Evolutionary conservation across 2,113 vertebrate species (phyloP), one percentile per base, ranked within the genome.

Genomic region (Acrocephalus kingi): DNA sequence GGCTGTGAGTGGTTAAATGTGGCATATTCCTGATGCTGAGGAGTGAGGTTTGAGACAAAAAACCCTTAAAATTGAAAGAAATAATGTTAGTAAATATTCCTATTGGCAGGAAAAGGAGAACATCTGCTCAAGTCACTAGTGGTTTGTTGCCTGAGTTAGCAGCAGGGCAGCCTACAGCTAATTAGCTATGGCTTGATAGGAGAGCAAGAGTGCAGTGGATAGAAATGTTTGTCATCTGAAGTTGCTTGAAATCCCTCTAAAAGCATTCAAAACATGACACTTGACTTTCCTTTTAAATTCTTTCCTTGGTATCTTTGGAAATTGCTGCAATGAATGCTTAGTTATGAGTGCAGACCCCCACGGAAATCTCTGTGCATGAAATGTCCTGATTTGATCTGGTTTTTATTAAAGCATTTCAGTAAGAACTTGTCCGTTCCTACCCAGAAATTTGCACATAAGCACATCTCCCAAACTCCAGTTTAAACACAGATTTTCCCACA

Each of bases 131-230:
- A 94, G 88, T 90, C 94, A 96, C 12, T 16, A 88, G 90, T 93
- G 90, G 93, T 96, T 96, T 96, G 83, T 84, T 94, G 89, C 87
- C 92, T 75, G 88, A 90, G 77, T 86, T 96, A 94, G 86, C 96
- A 96, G 92, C 83, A 96, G 88, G 88, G 61, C 86, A 93, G 90
- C 90, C 86, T 87, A 68, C 75, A 97, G 90, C 93, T 94, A 93
- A 95, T 95, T 82, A 96, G 69, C 89, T 77, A 5, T 11, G 69
- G 52, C 43, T 80, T 91, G 43, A 46, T 78, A 48, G 69, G 45
- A 84, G 76, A 88, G 21, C 59, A 76, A 74, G 68, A 91, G 78
- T 13, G 81, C 67, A 87, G 64, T 56, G 67, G 41, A 52, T 63
- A 84, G 80, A 91, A 86, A 89, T 58, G 51, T 51, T 64, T 89